These are phyloP conservation scores for Danio kyathit DNA, from an alignment of 2,797 vertebrate species.

Conservation along the genomic window DNA sequence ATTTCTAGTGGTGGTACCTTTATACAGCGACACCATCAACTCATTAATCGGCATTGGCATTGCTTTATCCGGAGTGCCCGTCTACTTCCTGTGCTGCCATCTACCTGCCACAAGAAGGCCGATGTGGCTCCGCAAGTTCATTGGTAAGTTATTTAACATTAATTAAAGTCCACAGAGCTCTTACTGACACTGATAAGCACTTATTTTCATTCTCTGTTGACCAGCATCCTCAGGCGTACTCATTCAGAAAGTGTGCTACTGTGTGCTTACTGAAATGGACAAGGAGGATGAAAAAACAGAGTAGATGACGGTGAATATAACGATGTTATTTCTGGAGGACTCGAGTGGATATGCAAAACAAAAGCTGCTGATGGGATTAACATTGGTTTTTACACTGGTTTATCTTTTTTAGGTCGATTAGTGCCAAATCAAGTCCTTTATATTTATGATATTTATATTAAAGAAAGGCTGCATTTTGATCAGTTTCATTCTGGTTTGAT, in stretches of 20 bases:
- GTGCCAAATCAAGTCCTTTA: neutral
- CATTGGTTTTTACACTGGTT: neutral
- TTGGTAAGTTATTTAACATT: slow-evolving; percentile 75
- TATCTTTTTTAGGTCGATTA: neutral
- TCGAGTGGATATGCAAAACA: neutral
- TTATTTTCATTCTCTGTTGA: neutral
- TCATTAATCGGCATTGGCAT: slow-evolving; percentile 91
- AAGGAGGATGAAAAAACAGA: slow-evolving; percentile 68
- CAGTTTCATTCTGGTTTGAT: slow-evolving; percentile 7
- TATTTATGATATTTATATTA: slow-evolving; percentile 44
- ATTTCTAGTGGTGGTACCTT: slow-evolving; percentile 91
- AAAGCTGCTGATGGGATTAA: slow-evolving; percentile 9
- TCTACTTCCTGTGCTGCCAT: slow-evolving; percentile 88
- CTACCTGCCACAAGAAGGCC: slow-evolving; percentile 83
- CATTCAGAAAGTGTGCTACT: slow-evolving; percentile 87
- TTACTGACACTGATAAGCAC: neutral
- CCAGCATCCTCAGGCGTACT: slow-evolving; percentile 80
- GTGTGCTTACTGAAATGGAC: slow-evolving; percentile 90
- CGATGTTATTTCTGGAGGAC: neutral
- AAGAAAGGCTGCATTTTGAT: neutral
- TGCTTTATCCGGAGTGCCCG: slow-evolving; percentile 88
- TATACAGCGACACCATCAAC: slow-evolving; percentile 91
- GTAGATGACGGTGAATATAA: slow-evolving; percentile 55
- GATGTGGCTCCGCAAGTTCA: slow-evolving; percentile 72
- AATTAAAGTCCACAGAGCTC: neutral